Conservation (phyloP, 2,888 invertebrate species). For the Cryptus armator region DNA sequence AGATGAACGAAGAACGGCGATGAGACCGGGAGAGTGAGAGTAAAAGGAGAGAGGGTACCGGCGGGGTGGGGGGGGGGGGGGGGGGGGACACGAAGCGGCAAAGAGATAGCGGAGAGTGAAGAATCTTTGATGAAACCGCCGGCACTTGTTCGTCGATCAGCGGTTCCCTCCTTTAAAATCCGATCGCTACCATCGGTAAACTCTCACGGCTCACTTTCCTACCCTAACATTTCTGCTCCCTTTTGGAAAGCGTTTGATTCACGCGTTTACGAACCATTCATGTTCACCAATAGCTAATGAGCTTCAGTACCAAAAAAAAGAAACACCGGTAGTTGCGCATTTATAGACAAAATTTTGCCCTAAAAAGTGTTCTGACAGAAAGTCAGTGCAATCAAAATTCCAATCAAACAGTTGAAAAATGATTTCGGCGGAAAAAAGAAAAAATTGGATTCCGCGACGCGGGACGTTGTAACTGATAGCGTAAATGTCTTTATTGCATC, state of each 20-base stretch:
- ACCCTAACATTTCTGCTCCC: slow-evolving; percentile 48
- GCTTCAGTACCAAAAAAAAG: not conserved
- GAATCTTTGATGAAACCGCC: slow-evolving; percentile 71
- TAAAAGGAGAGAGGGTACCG: too few relatives aligned
- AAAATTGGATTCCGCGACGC: not conserved
- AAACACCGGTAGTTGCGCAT: too few relatives aligned
- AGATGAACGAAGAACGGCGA: slow-evolving; percentile 57
- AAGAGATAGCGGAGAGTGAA: slow-evolving; percentile 58
- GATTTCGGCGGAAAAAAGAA: not conserved
- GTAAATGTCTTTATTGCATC: too few relatives aligned
- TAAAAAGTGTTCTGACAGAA: not conserved
- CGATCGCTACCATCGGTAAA: slow-evolving; percentile 65
- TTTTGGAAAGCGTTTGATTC: slow-evolving; percentile 2
- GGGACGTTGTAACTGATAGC: not conserved
- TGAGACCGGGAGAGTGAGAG: slow-evolving; percentile 36
- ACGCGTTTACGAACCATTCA: slow-evolving; percentile 3
- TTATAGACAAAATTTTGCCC: not conserved
- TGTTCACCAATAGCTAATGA: not conserved
- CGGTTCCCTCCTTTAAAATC: slow-evolving; percentile 66
- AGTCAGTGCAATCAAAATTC: too few relatives aligned
- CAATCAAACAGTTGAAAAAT: too few relatives aligned
- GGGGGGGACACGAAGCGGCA: slow-evolving; percentile 42
- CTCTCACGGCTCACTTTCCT: slow-evolving; percentile 62
- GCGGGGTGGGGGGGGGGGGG: not conserved
- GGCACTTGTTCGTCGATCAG: slow-evolving; percentile 69